Percentiles rank a stretch among this genome's conserved stretches.
Conservation (phyloP, 23 tunicate species). For the Clavelina lepadiformis region DNA sequence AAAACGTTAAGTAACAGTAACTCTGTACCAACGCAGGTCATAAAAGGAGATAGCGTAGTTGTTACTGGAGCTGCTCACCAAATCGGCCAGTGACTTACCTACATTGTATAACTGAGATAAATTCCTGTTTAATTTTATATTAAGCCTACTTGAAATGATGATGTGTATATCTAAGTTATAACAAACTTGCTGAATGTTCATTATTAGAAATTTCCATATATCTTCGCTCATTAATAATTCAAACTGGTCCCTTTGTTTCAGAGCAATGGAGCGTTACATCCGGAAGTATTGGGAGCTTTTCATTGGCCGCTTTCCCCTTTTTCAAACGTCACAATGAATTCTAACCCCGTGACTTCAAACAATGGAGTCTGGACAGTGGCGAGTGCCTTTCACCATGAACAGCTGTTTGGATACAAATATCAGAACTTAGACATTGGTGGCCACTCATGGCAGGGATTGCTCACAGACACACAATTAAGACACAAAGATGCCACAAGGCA, state of each 20-base stretch:
- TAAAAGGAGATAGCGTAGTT: too few relatives aligned
- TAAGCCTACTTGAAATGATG: too few relatives aligned
- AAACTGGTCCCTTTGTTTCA: not conserved
- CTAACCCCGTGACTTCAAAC: conserved; percentile 19
- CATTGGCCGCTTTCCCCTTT: conserved; percentile 64
- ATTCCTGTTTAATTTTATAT: too few relatives aligned
- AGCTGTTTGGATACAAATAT: conserved; percentile 57
- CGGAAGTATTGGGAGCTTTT: conserved; percentile 7
- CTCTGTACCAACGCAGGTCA: too few relatives aligned
- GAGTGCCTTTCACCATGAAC: conserved; percentile 29
- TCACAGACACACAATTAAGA: conserved; percentile 16
- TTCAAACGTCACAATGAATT: conserved; percentile 45
- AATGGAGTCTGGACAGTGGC: conserved; percentile 26
- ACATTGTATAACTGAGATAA: too few relatives aligned
- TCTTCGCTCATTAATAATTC: not conserved
- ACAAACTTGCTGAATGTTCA: too few relatives aligned
- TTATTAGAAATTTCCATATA: too few relatives aligned
- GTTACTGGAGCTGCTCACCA: too few relatives aligned
- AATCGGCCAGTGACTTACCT: too few relatives aligned
- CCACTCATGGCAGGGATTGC: conserved; percentile 12
- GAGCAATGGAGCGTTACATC: not conserved
- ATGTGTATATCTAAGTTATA: too few relatives aligned
- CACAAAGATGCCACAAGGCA: too few relatives aligned
- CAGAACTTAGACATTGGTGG: conserved; percentile 32
- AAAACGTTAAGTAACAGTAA: too few relatives aligned